Evolutionary conservation across 2,888 invertebrate genomes (phyloP), one percentile per base, ranked within the genome.

Genomic region (Deroplatys truncata): DNA sequence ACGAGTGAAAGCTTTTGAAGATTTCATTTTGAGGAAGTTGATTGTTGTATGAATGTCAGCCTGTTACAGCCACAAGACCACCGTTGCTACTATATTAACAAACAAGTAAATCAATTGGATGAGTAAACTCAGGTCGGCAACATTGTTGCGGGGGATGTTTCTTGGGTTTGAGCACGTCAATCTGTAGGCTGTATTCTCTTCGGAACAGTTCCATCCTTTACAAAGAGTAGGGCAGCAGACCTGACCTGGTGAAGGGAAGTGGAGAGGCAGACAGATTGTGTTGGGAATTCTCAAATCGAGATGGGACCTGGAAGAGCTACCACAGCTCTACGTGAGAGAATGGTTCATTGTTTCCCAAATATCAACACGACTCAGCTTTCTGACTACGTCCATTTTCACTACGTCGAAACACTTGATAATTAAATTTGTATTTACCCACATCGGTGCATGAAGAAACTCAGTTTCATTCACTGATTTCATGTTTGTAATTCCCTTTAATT

Each of bases 251-350:
- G 88, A 86, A 28, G 35, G 82, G 31, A 31, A 29, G 31, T 28
- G 82, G 29, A 82, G 25, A 82, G 82, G 56, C n/a, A 82, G 84
- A 87, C 84, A 89, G 89, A 89, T 89, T 89, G 89, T 84, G 84
- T 56, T 89, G 89, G 89, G 89, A 89, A 89, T 89, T 82, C 88
- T 56, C 87, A 88, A 88, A 89, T 89, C 89, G 89, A 87, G 86
- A 88, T 84, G 89, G 89, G 89, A 89, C 89, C 87, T 72, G 56
- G 85, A 43, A 49, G 49, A 83, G 25, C 49, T 84, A 49, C 88
- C 84, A 83, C n/a, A n/a, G 10, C 43, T 28, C 88, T 82, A 28
- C 88, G 56, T 72, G 56, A 72, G 56, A 72, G 56, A 72, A 72
- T 72, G 56, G 56, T 72, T 72, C 84, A 29, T 25, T 35, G 84